Conservation (phyloP, 2,888 invertebrate species). For the Stenichneumon culpator region DNA sequence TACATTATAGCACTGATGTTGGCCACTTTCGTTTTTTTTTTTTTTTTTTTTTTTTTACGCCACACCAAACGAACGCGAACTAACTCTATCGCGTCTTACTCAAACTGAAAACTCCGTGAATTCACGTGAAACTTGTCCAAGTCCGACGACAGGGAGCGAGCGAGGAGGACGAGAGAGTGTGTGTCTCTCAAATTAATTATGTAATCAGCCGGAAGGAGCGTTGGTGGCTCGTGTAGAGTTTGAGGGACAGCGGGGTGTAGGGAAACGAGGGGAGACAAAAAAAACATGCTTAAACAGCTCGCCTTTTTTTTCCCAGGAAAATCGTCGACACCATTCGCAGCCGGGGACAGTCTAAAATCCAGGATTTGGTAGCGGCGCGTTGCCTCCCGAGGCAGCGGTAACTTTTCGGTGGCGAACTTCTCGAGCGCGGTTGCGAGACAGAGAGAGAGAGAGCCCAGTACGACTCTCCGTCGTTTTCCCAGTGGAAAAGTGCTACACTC, state of each 20-base stretch:
- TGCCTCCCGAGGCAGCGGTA: constrained; percentile 8
- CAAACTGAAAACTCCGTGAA: constrained; percentile 31
- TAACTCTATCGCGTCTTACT: constrained; percentile 42
- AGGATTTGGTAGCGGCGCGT: neutral
- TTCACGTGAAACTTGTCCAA: constrained; percentile 34
- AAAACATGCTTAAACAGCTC: neutral
- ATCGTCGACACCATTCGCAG: neutral
- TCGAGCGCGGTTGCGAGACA: constrained; percentile 10
- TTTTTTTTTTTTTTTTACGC: constrained; percentile 44
- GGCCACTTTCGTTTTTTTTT: constrained; percentile 57
- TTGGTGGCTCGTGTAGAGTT: neutral
- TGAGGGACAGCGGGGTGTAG: neutral
- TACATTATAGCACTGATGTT: constrained; percentile 61
- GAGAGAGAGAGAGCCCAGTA: neutral
- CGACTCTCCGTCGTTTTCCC: constrained; percentile 44
- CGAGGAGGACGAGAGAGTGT: neutral
- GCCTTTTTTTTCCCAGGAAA: neutral
- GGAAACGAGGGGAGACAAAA: neutral
- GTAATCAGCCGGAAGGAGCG: constrained; percentile 20
- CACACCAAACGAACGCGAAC: constrained; percentile 36
- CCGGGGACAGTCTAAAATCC: neutral
- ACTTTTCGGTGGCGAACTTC: constrained; percentile 30
- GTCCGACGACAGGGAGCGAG: constrained; percentile 18
- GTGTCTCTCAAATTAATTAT: constrained; percentile 51
- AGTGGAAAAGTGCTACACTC: constrained; percentile 79